These are phyloP conservation scores for Lasioglossum oenotherae DNA, from an alignment of 2,888 invertebrate species.

Conservation along the genomic window DNA sequence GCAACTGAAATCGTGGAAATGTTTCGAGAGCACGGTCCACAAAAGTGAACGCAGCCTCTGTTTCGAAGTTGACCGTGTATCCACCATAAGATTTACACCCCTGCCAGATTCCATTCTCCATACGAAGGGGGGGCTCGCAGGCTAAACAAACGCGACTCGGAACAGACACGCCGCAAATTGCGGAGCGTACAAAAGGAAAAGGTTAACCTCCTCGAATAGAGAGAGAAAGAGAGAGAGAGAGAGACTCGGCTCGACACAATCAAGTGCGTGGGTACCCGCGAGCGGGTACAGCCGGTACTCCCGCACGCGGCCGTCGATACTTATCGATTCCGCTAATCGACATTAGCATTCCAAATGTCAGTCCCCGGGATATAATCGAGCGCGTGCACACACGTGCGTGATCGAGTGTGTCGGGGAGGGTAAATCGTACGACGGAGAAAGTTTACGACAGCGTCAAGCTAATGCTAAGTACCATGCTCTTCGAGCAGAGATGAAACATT, in stretches of 20 bases:
- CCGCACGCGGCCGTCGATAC: slow-evolving; percentile 54
- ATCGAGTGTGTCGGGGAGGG: slow-evolving; percentile 30
- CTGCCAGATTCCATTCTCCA: not conserved
- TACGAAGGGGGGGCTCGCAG: not conserved
- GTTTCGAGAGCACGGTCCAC: not conserved
- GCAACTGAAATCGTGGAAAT: not conserved
- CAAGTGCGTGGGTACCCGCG: slow-evolving; percentile 57
- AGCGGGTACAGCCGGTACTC: slow-evolving; percentile 23
- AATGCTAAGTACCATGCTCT: not conserved
- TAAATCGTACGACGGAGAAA: slow-evolving; percentile 3
- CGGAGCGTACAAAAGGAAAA: slow-evolving; percentile 35
- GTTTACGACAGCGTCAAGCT: not conserved
- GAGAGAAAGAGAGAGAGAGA: not conserved
- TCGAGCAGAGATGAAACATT: not conserved
- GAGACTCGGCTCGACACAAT: slow-evolving; percentile 27
- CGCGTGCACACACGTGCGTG: slow-evolving; percentile 28
- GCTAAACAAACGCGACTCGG: slow-evolving; percentile 25
- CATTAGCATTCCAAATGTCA: slow-evolving; percentile 77
- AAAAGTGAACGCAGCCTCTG: slow-evolving; percentile 1
- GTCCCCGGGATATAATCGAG: slow-evolving; percentile 52
- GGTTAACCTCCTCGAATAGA: slow-evolving; percentile 43
- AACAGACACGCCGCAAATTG: slow-evolving; percentile 41
- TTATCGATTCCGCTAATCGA: slow-evolving; percentile 72
- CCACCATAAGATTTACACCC: slow-evolving; percentile 9
- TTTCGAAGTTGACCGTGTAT: not conserved